A percentile compares a stretch with the other conserved stretches of the same genome.
Conservation (phyloP, 2,113 vertebrate species). For the Phyllostomus discolor region DNA sequence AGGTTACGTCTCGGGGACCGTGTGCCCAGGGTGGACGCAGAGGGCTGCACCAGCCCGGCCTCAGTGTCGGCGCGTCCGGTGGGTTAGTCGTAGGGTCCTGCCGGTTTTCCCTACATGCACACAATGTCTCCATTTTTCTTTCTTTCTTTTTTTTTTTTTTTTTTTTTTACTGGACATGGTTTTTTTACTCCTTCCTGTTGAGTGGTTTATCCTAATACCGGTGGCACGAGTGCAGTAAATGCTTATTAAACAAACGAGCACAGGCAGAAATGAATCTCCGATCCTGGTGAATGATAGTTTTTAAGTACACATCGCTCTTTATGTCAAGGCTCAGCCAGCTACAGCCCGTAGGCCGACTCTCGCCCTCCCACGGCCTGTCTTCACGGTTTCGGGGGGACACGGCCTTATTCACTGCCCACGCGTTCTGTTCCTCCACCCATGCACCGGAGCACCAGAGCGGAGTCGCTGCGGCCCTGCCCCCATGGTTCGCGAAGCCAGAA, state of each 20-base stretch:
- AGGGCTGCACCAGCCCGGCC: not conserved
- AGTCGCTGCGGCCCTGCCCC: not conserved
- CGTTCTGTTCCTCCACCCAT: not conserved
- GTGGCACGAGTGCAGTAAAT: not conserved
- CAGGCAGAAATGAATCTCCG: not conserved
- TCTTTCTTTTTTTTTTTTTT: not conserved
- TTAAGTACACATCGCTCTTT: not conserved
- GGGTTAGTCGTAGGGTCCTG: not conserved
- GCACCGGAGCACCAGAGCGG: not conserved
- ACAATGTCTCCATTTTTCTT: conserved; percentile 49
- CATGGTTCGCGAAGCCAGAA: not conserved
- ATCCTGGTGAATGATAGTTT: not conserved
- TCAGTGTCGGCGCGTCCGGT: not conserved
- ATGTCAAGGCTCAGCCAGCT: not conserved
- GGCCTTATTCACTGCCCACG: not conserved
- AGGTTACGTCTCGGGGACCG: not conserved
- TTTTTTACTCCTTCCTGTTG: not conserved
- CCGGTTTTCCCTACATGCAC: not conserved
- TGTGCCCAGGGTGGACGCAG: not conserved
- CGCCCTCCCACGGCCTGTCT: not conserved
- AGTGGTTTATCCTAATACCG: not conserved
- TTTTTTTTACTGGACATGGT: not conserved
- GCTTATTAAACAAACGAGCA: not conserved
- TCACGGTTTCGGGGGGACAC: not conserved
- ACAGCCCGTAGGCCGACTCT: not conserved